Conservation (phyloP, 2,797 vertebrate species). For the Molothrus ater region DNA sequence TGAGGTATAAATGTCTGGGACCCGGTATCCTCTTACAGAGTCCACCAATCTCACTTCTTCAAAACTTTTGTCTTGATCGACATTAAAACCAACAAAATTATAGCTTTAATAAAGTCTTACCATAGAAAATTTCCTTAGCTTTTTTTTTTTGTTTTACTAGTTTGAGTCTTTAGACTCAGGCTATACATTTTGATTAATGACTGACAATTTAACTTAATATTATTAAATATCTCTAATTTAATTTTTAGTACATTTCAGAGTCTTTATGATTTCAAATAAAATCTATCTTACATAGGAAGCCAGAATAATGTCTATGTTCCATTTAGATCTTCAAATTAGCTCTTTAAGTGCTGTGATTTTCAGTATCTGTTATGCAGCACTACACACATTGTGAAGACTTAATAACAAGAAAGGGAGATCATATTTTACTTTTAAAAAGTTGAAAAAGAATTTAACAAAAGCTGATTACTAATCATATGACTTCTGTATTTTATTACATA, state of each 20-base stretch:
- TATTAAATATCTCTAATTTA: not conserved
- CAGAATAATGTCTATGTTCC: not conserved
- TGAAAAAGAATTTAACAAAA: not conserved
- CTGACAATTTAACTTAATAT: not conserved
- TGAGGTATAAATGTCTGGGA: not conserved
- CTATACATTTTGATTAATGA: not conserved
- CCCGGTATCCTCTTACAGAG: not conserved
- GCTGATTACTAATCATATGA: not conserved
- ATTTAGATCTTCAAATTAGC: not conserved
- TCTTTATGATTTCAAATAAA: not conserved
- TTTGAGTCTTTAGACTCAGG: not conserved
- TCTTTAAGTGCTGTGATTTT: not conserved
- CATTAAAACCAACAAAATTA: not conserved
- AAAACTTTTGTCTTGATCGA: not conserved
- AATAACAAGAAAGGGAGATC: not conserved
- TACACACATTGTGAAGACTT: not conserved
- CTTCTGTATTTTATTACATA: not conserved
- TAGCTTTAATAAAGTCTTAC: not conserved
- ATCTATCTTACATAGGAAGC: not conserved
- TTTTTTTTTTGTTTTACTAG: not conserved
- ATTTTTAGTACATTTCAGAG: not conserved
- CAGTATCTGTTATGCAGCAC: not conserved
- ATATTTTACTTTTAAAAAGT: not conserved
- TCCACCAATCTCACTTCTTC: not conserved
- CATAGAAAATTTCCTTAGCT: not conserved